Percentiles rank a stretch among this genome's conserved stretches.
Evolutionary conservation across 2,113 vertebrate genomes (phyloP).

Genomic region (Salvator merianae): DNA sequence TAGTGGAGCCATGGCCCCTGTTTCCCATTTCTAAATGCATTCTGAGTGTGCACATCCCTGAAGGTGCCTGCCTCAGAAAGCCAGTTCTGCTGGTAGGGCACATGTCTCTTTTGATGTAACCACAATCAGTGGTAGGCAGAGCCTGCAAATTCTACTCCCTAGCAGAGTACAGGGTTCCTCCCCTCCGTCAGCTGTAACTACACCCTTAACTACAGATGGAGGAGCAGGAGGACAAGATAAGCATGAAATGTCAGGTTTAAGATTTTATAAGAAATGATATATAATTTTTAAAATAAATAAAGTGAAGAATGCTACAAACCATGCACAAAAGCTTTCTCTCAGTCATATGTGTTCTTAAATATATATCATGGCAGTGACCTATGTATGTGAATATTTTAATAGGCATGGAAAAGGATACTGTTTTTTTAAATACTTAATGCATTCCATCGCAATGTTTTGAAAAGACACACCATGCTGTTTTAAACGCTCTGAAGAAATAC

Average conservation of each 20-base stretch:
- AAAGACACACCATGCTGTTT: conserved; percentile 25
- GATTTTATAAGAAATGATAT: not conserved
- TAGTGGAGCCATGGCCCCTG: too few species aligned
- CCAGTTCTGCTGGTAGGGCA: not conserved
- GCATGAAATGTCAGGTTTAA: not conserved
- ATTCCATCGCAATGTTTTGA: conserved; percentile 29
- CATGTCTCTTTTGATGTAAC: not conserved
- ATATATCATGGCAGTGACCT: not conserved
- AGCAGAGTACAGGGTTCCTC: too few species aligned
- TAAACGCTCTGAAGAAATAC: conserved; percentile 57
- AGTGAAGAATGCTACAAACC: not conserved
- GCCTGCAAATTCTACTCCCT: too few species aligned
- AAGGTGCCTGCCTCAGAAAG: too few species aligned
- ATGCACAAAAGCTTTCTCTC: not conserved
- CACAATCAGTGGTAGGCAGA: too few species aligned
- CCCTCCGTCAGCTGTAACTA: too few species aligned
- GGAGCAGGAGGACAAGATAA: not conserved
- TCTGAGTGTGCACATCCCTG: too few species aligned
- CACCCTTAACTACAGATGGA: too few species aligned
- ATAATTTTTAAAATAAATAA: not conserved
- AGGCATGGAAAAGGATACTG: conserved; percentile 62
- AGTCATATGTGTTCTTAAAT: not conserved
- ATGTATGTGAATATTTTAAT: not conserved
- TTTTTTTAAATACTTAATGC: conserved; percentile 62
- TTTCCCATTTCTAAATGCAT: too few species aligned